A percentile compares a stretch with the other conserved stretches of the same genome.
phyloP scores from a whole-genome alignment of 2,113 vertebrate species.

The Sorex fumeus region DNA sequence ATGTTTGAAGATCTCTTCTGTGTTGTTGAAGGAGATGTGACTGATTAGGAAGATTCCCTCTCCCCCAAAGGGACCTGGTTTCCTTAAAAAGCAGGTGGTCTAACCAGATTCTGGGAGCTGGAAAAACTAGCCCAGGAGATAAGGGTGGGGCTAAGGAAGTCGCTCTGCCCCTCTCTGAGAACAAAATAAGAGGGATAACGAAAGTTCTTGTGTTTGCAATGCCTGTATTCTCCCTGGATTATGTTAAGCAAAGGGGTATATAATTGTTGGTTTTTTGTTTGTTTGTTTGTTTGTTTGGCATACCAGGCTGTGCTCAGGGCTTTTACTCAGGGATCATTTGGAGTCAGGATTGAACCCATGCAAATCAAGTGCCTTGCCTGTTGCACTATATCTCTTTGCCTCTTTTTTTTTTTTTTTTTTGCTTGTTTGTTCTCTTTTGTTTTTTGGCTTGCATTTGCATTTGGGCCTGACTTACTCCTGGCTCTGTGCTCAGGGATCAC shows the following conservation, averaged over 20 bases:
- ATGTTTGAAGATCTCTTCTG: not conserved
- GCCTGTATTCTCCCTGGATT: conserved; percentile 3
- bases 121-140: not conserved
- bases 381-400: too few species aligned
- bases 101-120: not conserved
- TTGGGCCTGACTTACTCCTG: too few species aligned
- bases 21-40: not conserved
- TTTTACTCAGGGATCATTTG: too few species aligned
- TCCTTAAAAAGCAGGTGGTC: conserved; percentile 42
- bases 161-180: not conserved
- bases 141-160: not conserved
- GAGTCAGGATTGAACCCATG: too few species aligned
- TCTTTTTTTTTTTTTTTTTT: too few species aligned
- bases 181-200: not conserved
- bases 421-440: too few species aligned
- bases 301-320: too few species aligned
- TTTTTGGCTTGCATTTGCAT: too few species aligned
- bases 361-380: too few species aligned
- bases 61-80: not conserved
- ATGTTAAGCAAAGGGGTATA: not conserved
- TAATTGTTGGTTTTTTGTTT: not conserved
- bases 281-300: too few species aligned
- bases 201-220: conserved; percentile 31
- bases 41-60: not conserved
- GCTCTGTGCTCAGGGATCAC: too few species aligned